A percentile compares a stretch with the other conserved stretches of the same genome.
Conservation (phyloP, 2,113 vertebrate species). For the Strix uralensis region DNA sequence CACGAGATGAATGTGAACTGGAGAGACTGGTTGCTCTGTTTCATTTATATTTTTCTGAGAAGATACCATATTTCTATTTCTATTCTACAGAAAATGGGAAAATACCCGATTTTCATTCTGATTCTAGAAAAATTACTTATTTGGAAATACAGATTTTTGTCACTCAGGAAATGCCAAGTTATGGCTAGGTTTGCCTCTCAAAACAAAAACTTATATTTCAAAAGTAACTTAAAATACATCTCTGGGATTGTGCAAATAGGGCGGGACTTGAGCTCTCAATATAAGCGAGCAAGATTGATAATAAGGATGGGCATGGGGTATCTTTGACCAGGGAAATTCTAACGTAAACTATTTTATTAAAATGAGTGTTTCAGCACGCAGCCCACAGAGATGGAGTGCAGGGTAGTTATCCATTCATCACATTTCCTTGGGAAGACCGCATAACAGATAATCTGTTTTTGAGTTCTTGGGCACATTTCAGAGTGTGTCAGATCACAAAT, state of each 20-base stretch:
- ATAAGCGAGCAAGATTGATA: neutral
- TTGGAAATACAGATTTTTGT: neutral
- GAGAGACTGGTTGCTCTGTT: neutral
- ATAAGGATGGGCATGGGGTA: fast-evolving
- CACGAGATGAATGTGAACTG: neutral
- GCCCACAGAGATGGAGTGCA: neutral
- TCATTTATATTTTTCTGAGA: neutral
- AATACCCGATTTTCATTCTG: neutral
- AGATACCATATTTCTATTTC: neutral
- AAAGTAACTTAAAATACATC: neutral
- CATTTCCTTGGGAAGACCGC: neutral
- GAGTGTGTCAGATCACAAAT: neutral
- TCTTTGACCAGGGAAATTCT: neutral
- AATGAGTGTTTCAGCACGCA: neutral
- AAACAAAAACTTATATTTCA: fast-evolving
- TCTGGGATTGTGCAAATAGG: neutral
- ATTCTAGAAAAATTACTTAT: neutral
- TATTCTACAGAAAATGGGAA: neutral
- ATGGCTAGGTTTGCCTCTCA: neutral
- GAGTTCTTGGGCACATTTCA: neutral
- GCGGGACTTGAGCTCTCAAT: neutral
- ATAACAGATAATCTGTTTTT: neutral
- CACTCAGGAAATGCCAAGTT: neutral
- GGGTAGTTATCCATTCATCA: neutral
- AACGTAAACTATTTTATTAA: neutral